These are phyloP conservation scores for Pangasianodon hypophthalmus DNA, from an alignment of 2,113 vertebrate species.

Conservation along the genomic window DNA sequence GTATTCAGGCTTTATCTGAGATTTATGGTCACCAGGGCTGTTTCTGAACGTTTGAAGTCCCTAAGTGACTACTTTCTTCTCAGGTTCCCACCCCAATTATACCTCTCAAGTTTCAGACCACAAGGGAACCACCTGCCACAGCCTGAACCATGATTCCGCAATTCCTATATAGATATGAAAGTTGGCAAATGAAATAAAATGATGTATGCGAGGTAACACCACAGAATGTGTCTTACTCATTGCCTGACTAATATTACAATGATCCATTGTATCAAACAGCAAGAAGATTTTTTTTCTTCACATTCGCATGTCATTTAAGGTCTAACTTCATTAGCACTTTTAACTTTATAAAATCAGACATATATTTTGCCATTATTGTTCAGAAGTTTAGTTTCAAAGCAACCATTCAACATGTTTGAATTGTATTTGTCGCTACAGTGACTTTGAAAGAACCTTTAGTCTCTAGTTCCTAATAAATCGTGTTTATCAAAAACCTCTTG, in stretches of 20 bases:
- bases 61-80: background rate
- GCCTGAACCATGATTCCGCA: background rate
- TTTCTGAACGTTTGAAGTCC: background rate
- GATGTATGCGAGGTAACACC: background rate
- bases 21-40: background rate
- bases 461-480: background rate
- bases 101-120: background rate
- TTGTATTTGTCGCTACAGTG: background rate
- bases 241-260: background rate
- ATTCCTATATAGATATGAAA: background rate
- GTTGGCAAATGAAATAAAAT: background rate
- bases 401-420: background rate
- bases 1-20: background rate
- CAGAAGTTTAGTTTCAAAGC: background rate
- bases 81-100: background rate
- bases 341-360: too few species aligned
- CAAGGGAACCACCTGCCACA: background rate
- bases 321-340: background rate
- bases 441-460: background rate
- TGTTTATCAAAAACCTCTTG: background rate
- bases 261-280: background rate
- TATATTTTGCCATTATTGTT: background rate
- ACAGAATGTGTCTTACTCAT: background rate
- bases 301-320: background rate
- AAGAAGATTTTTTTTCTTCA: background rate